Evolutionary conservation across 2,797 vertebrate genomes (phyloP).

Genomic region (Myotis findleyi): DNA sequence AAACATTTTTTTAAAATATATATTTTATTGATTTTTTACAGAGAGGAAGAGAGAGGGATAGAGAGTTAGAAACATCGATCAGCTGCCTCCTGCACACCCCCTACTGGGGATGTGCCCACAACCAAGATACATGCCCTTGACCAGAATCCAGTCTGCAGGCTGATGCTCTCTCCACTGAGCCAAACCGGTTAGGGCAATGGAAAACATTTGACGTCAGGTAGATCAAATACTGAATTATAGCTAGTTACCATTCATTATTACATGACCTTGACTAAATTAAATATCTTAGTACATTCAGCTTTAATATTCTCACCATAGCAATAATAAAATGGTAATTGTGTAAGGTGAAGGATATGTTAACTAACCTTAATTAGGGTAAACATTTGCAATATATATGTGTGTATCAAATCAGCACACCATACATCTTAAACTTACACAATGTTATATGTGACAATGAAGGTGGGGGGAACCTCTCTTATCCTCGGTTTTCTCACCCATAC

Average conservation of each 20-base stretch:
- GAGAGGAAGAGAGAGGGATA: too few species aligned
- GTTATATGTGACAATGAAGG: not conserved
- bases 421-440: not conserved
- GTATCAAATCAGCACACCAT: not conserved
- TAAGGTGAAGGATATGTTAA: not conserved
- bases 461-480: not conserved
- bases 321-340: not conserved
- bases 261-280: not conserved
- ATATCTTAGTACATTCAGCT: not conserved
- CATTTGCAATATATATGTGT: not conserved
- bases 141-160: too few species aligned
- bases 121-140: too few species aligned
- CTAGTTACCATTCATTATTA: conserved; percentile 33
- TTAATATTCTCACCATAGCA: not conserved
- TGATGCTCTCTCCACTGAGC: too few species aligned
- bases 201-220: not conserved
- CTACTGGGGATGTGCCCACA: too few species aligned
- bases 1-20: not conserved
- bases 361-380: not conserved
- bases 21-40: too few species aligned
- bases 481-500: not conserved
- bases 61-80: too few species aligned
- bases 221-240: not conserved
- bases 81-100: too few species aligned
- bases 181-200: too few species aligned